A percentile compares a stretch with the other conserved stretches of the same genome.
Evolutionary conservation across 2,888 invertebrate species (phyloP).

Genomic region (Sthenelais limicola): DNA sequence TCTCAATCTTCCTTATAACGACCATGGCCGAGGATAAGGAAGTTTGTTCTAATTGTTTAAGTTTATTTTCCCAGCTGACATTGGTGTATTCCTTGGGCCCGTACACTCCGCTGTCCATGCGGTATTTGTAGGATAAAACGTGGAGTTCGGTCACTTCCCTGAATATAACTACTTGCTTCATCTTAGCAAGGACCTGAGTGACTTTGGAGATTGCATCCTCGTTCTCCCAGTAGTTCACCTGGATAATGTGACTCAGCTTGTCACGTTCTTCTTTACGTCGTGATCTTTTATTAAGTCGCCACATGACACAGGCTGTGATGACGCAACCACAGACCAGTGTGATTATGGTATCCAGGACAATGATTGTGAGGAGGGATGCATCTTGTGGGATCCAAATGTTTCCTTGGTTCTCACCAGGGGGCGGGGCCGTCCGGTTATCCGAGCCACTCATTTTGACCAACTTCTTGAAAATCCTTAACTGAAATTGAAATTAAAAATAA

Average conservation of each 20-base stretch:
- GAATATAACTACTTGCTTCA: slow-evolving; percentile 49
- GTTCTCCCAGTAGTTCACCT: slow-evolving; percentile 50
- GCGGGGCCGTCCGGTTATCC: slow-evolving; percentile 30
- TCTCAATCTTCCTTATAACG: slow-evolving; percentile 49
- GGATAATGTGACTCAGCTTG: slow-evolving; percentile 50
- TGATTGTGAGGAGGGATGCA: slow-evolving; percentile 38
- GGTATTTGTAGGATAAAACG: slow-evolving; percentile 50
- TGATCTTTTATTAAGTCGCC: slow-evolving; percentile 38
- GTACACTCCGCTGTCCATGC: slow-evolving; percentile 46
- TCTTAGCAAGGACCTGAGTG: slow-evolving; percentile 44
- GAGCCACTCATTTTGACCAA: slow-evolving; percentile 6
- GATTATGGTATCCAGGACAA: slow-evolving; percentile 44
- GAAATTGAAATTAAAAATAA: too few species aligned
- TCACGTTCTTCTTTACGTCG: slow-evolving; percentile 51
- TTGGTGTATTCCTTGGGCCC: slow-evolving; percentile 27
- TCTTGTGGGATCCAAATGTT: slow-evolving; percentile 37
- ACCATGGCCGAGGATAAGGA: slow-evolving; percentile 33
- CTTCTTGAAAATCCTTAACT: too few species aligned
- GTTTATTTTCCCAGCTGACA: slow-evolving; percentile 25
- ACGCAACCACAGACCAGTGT: slow-evolving; percentile 43
- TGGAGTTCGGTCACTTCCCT: slow-evolving; percentile 52
- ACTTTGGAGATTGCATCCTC: slow-evolving; percentile 49
- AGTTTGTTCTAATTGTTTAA: slow-evolving; percentile 34
- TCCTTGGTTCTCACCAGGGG: slow-evolving; percentile 1
- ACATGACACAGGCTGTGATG: slow-evolving; percentile 43